phyloP scores from a whole-genome alignment of 2,888 invertebrate species.

The Standfussiana lucernea region DNA sequence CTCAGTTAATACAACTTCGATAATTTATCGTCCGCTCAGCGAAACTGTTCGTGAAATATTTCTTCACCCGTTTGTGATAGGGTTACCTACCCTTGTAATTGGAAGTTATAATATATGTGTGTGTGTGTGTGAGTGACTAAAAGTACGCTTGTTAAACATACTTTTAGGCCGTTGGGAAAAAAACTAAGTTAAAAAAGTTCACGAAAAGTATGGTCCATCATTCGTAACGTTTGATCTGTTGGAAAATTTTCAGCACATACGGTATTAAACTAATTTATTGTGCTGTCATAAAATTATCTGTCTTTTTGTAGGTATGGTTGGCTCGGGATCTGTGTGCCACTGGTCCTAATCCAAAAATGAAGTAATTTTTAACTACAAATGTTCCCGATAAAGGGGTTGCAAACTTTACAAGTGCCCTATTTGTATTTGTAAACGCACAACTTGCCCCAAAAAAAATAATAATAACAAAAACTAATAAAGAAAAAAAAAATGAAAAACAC shows the following conservation, averaged over 20 bases:
- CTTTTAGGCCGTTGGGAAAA: not conserved
- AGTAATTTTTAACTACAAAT: no score
- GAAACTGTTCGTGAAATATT: slow-evolving; percentile 63
- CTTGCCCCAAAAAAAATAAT: not conserved
- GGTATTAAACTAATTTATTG: no score
- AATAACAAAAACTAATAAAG: not conserved
- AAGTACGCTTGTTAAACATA: slow-evolving; percentile 30
- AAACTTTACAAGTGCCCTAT: not conserved
- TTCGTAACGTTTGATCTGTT: not conserved
- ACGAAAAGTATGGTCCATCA: not conserved
- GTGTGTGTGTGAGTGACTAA: slow-evolving; percentile 7
- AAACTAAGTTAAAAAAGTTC: not conserved
- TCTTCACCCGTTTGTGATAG: slow-evolving; percentile 48
- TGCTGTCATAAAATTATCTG: not conserved
- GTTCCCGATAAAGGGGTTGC: not conserved
- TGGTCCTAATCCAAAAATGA: not conserved
- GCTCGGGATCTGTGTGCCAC: not conserved
- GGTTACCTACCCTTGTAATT: slow-evolving; percentile 44
- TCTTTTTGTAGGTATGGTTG: not conserved
- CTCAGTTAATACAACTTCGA: slow-evolving; percentile 67
- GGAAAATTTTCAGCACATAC: not conserved
- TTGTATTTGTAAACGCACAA: not conserved
- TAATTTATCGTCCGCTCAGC: slow-evolving; percentile 71
- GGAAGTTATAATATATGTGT: slow-evolving; percentile 12
- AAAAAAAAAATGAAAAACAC: not conserved